Evolutionary conservation across 2,113 vertebrate species (phyloP).

Genomic region (Burhinus bistriatus): DNA sequence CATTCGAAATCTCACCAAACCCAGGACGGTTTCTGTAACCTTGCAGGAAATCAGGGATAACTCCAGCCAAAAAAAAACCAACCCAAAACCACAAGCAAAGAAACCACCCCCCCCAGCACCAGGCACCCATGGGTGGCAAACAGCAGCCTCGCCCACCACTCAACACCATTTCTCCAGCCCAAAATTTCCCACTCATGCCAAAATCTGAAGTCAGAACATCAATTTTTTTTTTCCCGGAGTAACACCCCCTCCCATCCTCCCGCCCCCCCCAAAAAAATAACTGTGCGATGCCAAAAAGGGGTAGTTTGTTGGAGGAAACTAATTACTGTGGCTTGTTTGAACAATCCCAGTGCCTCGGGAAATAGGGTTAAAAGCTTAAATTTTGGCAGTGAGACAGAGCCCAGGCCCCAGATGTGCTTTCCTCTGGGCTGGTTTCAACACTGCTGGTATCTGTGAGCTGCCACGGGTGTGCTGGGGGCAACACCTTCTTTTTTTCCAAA

Average conservation of each 20-base stretch:
- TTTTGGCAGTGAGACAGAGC: not conserved
- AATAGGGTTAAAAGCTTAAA: constrained; percentile 8
- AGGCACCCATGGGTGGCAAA: not conserved
- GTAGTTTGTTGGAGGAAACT: not conserved
- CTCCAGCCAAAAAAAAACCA: not conserved
- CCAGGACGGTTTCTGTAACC: accelerated
- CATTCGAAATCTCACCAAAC: accelerated
- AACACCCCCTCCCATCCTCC: not conserved
- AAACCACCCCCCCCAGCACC: not conserved
- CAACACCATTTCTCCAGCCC: accelerated
- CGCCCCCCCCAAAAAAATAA: not conserved
- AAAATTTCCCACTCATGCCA: not conserved
- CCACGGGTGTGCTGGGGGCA: not conserved
- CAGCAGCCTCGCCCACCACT: not conserved
- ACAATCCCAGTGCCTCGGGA: constrained; percentile 30
- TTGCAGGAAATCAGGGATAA: not conserved
- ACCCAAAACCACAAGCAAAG: too few relatives aligned
- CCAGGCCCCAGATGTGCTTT: constrained; percentile 31
- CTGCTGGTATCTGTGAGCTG: not conserved
- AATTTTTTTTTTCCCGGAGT: not conserved
- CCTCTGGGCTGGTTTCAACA: not conserved
- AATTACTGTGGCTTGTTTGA: constrained; percentile 46
- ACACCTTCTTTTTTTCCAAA: not conserved
- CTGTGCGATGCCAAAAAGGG: not conserved
- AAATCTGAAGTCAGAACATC: not conserved